Evolutionary conservation across 2,797 vertebrate genomes (phyloP), one percentile per base, ranked within the genome.

Genomic region (Enteromius anoplus): DNA sequence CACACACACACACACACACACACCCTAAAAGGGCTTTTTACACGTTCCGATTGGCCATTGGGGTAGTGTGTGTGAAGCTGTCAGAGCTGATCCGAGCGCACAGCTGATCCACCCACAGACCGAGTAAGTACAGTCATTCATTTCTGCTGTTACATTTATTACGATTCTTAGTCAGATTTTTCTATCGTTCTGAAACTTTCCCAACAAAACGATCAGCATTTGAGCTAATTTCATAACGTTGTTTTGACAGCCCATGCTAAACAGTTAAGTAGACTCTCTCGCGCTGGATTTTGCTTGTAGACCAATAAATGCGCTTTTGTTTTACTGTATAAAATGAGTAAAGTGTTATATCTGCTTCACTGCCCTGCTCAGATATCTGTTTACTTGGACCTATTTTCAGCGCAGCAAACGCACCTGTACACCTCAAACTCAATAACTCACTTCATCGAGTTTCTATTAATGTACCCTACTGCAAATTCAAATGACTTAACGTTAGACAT

Each of bases 51-150:
- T 53, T 69, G 79, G 68, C 51, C 82, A 42, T 26, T 55, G 60
- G 66, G 10, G 45, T 64, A 5, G 60, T 65, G 69, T 85, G 77
- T 72, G 81, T 79, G 62, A 42, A 65, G 6, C 80, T 42, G 51
- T 10, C 45, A 80, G 37, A 34, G 66, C 51, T 81, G 69, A 81
- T 75, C 79, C 68, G 23, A 66, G 60, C 51, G 77, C 80, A 81
- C 81, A 78, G 85, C 86, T 87, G 86, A 86, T 82, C 45, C 83
- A 65, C 55, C 45, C 40, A 37, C 70, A 32, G 70, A 79, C 69
- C 85, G 53, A 78, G 93, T 93, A 88, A 94, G 94, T 93, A 89
- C 42, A n/a, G 40, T 19, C 62, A 83, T 85, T 64, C 19, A 85
- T 69, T 77, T 75, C 51, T 77, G 21, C 64, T 12, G 9, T 83